A percentile compares a stretch with the other conserved stretches of the same genome.
These are phyloP conservation scores for Pteropus alecto DNA, from an alignment of 2,113 vertebrate genomes.

Conservation along the genomic window DNA sequence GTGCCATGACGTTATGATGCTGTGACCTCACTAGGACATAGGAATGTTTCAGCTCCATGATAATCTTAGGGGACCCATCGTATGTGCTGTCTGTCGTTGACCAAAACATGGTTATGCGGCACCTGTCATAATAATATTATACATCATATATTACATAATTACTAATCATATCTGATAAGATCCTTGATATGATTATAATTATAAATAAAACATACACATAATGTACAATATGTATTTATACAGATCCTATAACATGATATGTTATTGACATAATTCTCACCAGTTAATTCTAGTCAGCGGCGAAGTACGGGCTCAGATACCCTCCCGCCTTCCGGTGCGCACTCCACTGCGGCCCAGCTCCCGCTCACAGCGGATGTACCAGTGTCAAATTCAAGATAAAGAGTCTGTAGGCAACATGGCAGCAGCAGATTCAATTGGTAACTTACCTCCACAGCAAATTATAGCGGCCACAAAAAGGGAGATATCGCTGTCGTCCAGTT, in stretches of 20 bases:
- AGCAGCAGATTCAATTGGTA: accelerated
- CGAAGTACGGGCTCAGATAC: accelerated
- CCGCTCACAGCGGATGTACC: accelerated
- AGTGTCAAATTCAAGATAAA: accelerated
- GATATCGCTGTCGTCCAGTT: slow-evolving; percentile 96
- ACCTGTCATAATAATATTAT: not conserved
- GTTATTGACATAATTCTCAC: not conserved
- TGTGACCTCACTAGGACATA: too few species aligned
- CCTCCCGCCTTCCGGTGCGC: accelerated
- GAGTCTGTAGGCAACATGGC: accelerated
- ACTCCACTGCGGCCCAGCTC: accelerated
- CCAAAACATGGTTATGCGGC: too few species aligned
- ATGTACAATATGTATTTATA: too few species aligned
- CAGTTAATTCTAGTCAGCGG: accelerated
- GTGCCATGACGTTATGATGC: too few species aligned
- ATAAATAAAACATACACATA: not conserved
- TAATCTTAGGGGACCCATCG: too few species aligned
- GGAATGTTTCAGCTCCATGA: too few species aligned
- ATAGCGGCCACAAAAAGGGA: slow-evolving; percentile 98
- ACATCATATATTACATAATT: not conserved
- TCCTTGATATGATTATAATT: not conserved
- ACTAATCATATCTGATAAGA: not conserved
- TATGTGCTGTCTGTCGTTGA: too few species aligned
- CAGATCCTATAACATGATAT: not conserved
- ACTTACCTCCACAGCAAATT: slow-evolving; percentile 97